Evolutionary conservation across 2,797 vertebrate genomes (phyloP), one percentile per base, ranked within the genome.

Genomic region (Alca torda): DNA sequence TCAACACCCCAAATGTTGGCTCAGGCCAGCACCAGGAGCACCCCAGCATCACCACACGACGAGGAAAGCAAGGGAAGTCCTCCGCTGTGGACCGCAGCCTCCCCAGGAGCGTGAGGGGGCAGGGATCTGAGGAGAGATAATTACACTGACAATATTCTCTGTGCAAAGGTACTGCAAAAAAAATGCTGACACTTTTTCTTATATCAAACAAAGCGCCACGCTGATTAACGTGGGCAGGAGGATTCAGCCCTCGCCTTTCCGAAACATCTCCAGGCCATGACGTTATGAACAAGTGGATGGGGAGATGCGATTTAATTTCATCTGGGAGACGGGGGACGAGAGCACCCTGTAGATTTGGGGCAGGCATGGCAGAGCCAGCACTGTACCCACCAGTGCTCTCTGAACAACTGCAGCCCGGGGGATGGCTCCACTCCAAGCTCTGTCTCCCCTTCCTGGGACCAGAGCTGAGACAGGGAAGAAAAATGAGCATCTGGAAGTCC

Each of bases 401-500:
- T 48, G 56, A 74, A 46, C 43, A n/a, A 26, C 26, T 18, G 41
- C 73, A 53, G 86, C 87, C 61, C 68, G 13, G 64, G 30, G 31
- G 4, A 53, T 85, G 96, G 94, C 89, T 88, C 53, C 4, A 7
- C 45, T 92, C 93, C 88, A 87, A 80, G 72, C 45, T 70, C 60
- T 48, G 35, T 33, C 30, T 69, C 74, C 73, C 41, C 35, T 85
- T 18, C 25, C 54, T 23, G 68, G 78, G 84, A 72, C 54, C 5
- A 2, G 54, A 89, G 73, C 84, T 84, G 82, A 91, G 82, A 70
- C 63, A 76, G 35, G 23, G 87, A 89, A 93, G 73, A 87, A 81
- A 91, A 96, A 97, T 84, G 93, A 86, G 93, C 90, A 94, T 91
- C 84, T 92, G 82, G 91, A 97, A 93, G 68, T 82, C 91, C 89